Conservation (phyloP, 2,888 invertebrate species). For the Eristalis arbustorum region DNA sequence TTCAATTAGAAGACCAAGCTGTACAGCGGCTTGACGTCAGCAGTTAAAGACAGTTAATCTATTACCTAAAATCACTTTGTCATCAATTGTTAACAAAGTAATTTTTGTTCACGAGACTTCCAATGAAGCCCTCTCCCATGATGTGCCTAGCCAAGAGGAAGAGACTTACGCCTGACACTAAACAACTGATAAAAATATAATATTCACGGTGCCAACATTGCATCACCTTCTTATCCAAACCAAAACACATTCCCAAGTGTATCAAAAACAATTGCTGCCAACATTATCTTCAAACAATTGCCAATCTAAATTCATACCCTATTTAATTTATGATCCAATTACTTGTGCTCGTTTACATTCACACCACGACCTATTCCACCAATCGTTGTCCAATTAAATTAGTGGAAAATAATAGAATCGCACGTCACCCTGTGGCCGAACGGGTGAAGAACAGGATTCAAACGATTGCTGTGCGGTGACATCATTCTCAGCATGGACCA, state of each 20-base stretch:
- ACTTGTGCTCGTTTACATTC: background rate
- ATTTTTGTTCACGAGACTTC: no score
- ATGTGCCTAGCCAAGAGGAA: no score
- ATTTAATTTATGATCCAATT: background rate
- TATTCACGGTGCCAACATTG: background rate
- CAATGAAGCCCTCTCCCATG: no score
- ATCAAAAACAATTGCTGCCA: background rate
- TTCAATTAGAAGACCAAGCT: no score
- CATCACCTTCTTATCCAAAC: background rate
- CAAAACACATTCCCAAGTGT: background rate
- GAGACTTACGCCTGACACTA: background rate
- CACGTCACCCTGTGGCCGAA: background rate
- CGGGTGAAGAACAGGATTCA: background rate
- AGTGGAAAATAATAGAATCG: background rate
- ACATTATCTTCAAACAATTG: background rate
- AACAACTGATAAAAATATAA: background rate
- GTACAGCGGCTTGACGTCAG: no score
- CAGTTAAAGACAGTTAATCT: no score
- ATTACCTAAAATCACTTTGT: no score
- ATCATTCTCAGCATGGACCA: constrained; percentile 7
- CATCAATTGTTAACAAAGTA: no score
- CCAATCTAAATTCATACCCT: background rate
- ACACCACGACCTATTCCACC: background rate
- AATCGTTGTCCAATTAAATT: background rate
- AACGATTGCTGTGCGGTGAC: constrained; percentile 4